Percentiles rank a stretch among this genome's conserved stretches.
Evolutionary conservation across 2,797 vertebrate genomes (phyloP).

Genomic region (Catostomus latipinnis): DNA sequence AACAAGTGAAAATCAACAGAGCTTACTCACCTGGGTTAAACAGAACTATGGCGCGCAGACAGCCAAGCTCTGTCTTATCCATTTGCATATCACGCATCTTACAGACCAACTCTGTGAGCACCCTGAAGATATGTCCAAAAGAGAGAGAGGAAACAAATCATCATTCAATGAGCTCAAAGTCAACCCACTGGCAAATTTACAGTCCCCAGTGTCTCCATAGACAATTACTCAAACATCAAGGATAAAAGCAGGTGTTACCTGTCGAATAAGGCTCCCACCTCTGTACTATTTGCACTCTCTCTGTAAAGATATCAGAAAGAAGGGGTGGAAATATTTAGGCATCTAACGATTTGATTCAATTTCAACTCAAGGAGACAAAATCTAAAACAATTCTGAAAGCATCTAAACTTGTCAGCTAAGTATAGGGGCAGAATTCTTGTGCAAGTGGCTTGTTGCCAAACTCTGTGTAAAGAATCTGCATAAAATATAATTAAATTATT

Average conservation of each 20-base stretch:
- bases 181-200: neutral
- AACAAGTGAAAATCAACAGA: neutral
- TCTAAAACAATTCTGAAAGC: too few species aligned
- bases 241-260: constrained; percentile 73
- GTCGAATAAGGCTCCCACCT: constrained; percentile 95
- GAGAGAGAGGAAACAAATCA: neutral
- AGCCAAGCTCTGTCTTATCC: constrained; percentile 97
- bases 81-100: constrained; percentile 99
- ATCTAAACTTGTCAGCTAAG: too few species aligned
- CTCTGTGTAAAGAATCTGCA: too few species aligned
- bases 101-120: constrained; percentile 95
- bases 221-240: neutral
- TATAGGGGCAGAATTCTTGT: too few species aligned
- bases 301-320: constrained; percentile 65
- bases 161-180: too few species aligned
- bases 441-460: too few species aligned
- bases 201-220: neutral
- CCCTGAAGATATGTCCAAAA: constrained; percentile 73
- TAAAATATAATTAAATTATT: too few species aligned
- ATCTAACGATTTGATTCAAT: too few species aligned
- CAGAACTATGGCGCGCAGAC: constrained; percentile 94
- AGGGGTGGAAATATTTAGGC: too few species aligned
- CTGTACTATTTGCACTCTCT: constrained; percentile 89
- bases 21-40: constrained; percentile 84
- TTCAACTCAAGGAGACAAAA: too few species aligned